phyloP scores from a whole-genome alignment of 2,888 invertebrate species.

The Pegoplata infirma region DNA sequence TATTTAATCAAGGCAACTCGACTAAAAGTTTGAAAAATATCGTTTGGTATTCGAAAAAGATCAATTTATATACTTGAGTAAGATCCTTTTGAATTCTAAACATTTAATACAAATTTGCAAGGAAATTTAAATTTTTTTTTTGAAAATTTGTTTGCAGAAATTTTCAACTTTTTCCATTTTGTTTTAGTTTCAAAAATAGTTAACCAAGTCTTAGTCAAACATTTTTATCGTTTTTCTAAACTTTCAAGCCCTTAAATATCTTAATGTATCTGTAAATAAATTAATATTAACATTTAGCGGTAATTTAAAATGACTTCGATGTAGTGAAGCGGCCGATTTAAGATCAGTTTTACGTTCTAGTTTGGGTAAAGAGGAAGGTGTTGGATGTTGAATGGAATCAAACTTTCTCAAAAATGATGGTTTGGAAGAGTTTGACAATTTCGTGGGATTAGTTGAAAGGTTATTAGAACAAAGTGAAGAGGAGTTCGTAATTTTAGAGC shows the following conservation, averaged over 20 bases:
- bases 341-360: background rate
- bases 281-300: slow-evolving; percentile 70
- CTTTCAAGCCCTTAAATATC: slow-evolving; percentile 54
- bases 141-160: no score
- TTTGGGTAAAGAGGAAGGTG: background rate
- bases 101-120: no score
- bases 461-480: background rate
- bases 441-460: background rate
- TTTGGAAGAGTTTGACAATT: slow-evolving; percentile 7
- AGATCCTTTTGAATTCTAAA: no score
- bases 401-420: background rate
- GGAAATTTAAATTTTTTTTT: no score
- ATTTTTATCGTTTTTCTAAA: no score
- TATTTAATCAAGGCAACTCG: no score
- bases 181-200: no score
- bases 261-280: slow-evolving; percentile 68
- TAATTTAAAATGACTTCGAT: slow-evolving; percentile 10
- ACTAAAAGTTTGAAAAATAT: no score
- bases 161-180: no score
- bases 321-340: background rate
- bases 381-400: background rate
- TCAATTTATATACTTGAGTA: no score
- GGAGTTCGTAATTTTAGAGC: background rate
- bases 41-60: no score
- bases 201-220: no score